These are phyloP conservation scores for Melanotaenia nigrans DNA, from an alignment of 2,797 vertebrate genomes.

Conservation along the genomic window DNA sequence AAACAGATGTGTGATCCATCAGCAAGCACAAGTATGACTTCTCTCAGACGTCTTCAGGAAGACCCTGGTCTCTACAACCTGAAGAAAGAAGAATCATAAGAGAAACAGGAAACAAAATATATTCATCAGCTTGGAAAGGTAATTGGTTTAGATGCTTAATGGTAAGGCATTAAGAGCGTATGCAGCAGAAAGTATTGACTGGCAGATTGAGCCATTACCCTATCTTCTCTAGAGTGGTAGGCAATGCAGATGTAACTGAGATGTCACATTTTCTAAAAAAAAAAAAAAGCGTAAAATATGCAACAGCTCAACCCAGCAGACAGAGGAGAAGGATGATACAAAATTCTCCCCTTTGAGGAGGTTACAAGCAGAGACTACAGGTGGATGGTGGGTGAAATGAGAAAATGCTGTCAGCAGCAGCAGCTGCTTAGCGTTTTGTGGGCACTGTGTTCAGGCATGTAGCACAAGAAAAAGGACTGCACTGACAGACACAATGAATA, in stretches of 20 bases:
- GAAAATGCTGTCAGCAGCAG: conserved; percentile 6
- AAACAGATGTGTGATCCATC: conserved; percentile 33
- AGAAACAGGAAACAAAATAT: not conserved
- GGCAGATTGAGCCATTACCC: not conserved
- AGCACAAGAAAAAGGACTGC: conserved; percentile 1
- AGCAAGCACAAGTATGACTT: not conserved
- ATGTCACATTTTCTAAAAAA: not conserved
- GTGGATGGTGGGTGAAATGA: not conserved
- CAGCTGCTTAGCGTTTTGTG: not conserved
- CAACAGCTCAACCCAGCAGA: not conserved
- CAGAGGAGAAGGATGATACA: not conserved
- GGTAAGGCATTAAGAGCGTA: not conserved
- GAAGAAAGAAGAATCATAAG: conserved; percentile 37
- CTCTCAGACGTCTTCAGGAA: conserved; percentile 90
- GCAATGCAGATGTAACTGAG: not conserved
- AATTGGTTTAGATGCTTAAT: conserved; percentile 1
- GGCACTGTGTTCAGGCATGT: not conserved
- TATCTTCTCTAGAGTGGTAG: not conserved
- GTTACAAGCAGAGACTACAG: conserved; percentile 1
- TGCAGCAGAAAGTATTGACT: not conserved
- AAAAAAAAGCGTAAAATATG: not conserved
- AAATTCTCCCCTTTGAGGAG: not conserved
- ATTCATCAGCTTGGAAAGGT: conserved; percentile 2
- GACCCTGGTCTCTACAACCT: conserved; percentile 92
- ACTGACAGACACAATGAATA: not conserved